phyloP scores from a whole-genome alignment of 2,113 vertebrate species.

The Cyanoliseus patagonus region DNA sequence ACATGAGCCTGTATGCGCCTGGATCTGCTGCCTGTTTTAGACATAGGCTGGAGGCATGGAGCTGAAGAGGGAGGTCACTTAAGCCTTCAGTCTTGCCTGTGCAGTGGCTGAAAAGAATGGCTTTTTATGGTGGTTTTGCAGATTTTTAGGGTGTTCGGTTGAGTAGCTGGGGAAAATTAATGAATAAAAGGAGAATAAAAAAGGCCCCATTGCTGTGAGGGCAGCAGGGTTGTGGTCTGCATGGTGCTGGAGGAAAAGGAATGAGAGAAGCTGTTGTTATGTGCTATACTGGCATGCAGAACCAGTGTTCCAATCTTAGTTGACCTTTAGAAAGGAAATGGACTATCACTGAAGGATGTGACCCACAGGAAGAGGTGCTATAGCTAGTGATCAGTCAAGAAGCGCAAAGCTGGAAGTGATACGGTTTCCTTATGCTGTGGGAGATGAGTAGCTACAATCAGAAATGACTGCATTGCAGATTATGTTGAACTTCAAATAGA shows the following conservation, averaged over 20 bases:
- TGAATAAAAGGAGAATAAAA: not conserved
- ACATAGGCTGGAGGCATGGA: not conserved
- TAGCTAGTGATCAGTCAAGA: not conserved
- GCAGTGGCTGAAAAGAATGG: not conserved
- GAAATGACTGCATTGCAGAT: not conserved
- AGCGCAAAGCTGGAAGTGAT: not conserved
- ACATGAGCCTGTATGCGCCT: fast-evolving
- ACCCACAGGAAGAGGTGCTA: not conserved
- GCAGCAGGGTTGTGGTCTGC: not conserved
- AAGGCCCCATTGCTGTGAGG: not conserved
- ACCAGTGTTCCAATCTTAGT: not conserved
- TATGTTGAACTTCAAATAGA: not conserved
- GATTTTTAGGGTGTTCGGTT: not conserved
- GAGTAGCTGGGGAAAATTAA: not conserved
- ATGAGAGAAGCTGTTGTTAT: not conserved
- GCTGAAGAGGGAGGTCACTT: not conserved
- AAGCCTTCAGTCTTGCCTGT: not conserved
- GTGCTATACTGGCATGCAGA: not conserved
- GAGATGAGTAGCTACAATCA: not conserved
- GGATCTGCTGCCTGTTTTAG: not conserved
- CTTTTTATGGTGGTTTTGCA: not conserved
- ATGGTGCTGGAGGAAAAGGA: not conserved
- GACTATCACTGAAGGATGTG: not conserved
- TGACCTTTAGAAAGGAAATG: not conserved
- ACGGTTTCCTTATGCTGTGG: not conserved